Conservation (phyloP, 2,888 invertebrate genomes). For the Prosapia bicincta region DNA sequence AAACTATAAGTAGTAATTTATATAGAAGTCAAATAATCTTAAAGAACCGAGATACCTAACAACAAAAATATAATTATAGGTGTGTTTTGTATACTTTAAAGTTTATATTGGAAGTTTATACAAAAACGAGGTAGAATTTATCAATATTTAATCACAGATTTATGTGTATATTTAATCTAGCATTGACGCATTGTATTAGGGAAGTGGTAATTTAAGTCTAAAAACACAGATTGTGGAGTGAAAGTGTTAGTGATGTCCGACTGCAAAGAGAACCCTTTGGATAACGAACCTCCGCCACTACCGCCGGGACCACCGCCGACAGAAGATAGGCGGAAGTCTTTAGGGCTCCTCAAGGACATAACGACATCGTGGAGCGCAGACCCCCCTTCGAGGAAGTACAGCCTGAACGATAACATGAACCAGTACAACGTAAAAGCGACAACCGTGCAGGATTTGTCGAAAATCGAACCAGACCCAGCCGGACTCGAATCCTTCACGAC, state of each 20-base stretch:
- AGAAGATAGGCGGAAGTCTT: slow-evolving; percentile 33
- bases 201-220: no score
- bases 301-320: slow-evolving; percentile 1
- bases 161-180: no score
- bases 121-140: no score
- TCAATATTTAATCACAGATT: no score
- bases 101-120: no score
- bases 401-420: slow-evolving; percentile 25
- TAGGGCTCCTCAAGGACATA: slow-evolving; percentile 34
- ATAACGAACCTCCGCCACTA: background rate
- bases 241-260: slow-evolving; percentile 10
- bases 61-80: no score
- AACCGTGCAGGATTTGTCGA: background rate
- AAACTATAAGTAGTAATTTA: no score
- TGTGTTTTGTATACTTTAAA: no score
- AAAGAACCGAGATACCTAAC: no score
- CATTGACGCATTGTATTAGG: no score
- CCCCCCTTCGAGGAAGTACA: slow-evolving; percentile 30
- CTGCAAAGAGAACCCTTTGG: background rate
- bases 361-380: slow-evolving; percentile 33
- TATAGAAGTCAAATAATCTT: no score
- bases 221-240: background rate
- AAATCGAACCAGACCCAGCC: background rate
- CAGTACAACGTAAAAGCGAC: background rate
- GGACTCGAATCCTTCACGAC: background rate